Evolutionary conservation across 2,888 invertebrate species (phyloP), one percentile per base, ranked within the genome.

Genomic region (Cyclophora albipunctata): DNA sequence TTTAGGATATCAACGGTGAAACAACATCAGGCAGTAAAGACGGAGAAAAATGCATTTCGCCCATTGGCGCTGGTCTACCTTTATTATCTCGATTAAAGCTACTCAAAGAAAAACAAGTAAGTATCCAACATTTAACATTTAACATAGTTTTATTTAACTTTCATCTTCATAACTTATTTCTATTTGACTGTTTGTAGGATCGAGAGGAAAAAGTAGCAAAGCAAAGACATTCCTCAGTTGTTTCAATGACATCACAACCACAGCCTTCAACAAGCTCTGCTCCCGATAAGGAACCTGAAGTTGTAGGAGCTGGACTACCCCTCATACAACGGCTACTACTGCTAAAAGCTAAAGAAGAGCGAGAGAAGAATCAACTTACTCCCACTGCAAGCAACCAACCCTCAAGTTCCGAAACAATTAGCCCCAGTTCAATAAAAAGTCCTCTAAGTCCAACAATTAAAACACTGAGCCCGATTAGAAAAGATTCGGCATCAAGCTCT

Each of bases 11-110:
- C 66, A 76, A 83, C 71, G 80, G 89, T 61, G 73, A 82, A 56
- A 83, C 79, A 42, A 77, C 81, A 2, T 81, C 82, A 4, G 85
- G 81, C 20, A 78, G 71, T 51, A 90, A 89, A 64, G 92, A 92
- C 59, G 79, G 73, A 35, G 91, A 90, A 50, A 92, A 92, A 64
- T 88, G 91, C 45, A 89, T 91, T 50, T 94, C 94, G 47, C 94
- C 95, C 0, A 91, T 96, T 54, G 96, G 96, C 42, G 96, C 96
- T 3, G 96, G 96, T 0, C 81, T 96, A 49, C 96, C 96, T 0
- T 80, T 96, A 34, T 81, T 96, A 5, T 92, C 95, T 43, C 88
- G 96, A 51, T 82, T 96, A 47, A 93, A 95, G 67, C 83, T 96
- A 44, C 90, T 96, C 0, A 96, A 95, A 77, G 96, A 96, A 75